Evolutionary conservation across 2,113 vertebrate species (phyloP), one percentile per base, ranked within the genome.

Genomic region (Prunella fulvescens): DNA sequence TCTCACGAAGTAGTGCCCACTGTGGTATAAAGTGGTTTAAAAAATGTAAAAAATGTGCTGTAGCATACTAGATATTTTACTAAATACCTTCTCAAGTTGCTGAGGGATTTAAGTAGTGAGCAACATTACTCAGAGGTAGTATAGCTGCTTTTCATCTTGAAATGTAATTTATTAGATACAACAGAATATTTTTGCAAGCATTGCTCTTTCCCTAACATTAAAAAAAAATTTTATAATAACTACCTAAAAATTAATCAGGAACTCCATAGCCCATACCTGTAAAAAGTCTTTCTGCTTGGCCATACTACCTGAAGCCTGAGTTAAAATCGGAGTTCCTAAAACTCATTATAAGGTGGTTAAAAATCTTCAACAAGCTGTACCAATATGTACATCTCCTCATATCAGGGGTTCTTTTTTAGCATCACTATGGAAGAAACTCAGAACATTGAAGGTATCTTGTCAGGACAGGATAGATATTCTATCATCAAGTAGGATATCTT

Each of bases 191-290:
- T 80, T 61, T 70, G 29, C 18, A 78, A 82, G 24, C 57, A 28
- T 18, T 61, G 6, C 5, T 82, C 15, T 92, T 85, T 57, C 25
- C 2, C 17, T 61, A 67, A 56, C 11, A n/a, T 35, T 16, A 42
- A 47, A 8, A 14, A 64, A 37, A 61, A 28, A 20, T 17, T 2
- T 23, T 65, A 5, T 67, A 33, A 10, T 81, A 93, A 48, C 24
- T 82, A n/a, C 16, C 2, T 23, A 39, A 77, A 42, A 83, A 58
- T 57, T 37, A 90, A 56, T 58, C 28, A 70, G 45, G 11, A 5
- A 61, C 29, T 82, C 29, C 0, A 0, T 19, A 79, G 40, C 4
- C 14, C 4, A 1, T 44, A 40, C 13, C 7, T 81, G 8, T n/a
- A 58, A 40, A 66, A 74, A 51, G 22, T 24, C 17, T 66, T 74